Evolutionary conservation across 2,888 invertebrate genomes (phyloP).

Genomic region (Rutpela maculata): DNA sequence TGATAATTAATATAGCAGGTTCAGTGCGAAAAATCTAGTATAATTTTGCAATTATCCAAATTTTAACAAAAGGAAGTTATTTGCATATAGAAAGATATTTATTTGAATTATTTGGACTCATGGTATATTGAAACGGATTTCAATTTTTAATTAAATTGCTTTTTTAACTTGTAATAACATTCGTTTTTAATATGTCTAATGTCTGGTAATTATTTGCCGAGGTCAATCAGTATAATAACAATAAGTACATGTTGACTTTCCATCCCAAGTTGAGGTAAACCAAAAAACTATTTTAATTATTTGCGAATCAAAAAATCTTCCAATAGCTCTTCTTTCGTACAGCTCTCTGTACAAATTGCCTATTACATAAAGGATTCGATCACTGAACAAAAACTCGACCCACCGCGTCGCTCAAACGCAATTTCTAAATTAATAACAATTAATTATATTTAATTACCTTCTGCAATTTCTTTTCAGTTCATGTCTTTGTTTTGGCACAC

Average conservation of each 20-base stretch:
- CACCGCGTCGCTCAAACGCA: background rate
- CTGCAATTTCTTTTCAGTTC: conserved; percentile 6
- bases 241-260: background rate
- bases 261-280: background rate
- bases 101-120: too few relatives aligned
- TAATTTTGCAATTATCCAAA: too few relatives aligned
- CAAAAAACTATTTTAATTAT: too few relatives aligned
- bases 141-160: too few relatives aligned
- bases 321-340: too few relatives aligned
- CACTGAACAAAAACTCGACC: background rate
- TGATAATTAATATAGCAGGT: too few relatives aligned
- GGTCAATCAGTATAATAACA: background rate
- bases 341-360: background rate
- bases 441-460: conserved; percentile 13
- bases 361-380: background rate
- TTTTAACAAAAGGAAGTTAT: too few relatives aligned
- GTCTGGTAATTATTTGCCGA: background rate
- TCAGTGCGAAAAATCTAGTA: too few relatives aligned
- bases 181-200: background rate
- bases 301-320: too few relatives aligned
- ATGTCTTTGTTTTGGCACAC: background rate
- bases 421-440: background rate
- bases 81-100: too few relatives aligned
- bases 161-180: background rate
- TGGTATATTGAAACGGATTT: too few relatives aligned